Conservation (phyloP, 2,113 vertebrate genomes). For the Hippolais icterina region DNA sequence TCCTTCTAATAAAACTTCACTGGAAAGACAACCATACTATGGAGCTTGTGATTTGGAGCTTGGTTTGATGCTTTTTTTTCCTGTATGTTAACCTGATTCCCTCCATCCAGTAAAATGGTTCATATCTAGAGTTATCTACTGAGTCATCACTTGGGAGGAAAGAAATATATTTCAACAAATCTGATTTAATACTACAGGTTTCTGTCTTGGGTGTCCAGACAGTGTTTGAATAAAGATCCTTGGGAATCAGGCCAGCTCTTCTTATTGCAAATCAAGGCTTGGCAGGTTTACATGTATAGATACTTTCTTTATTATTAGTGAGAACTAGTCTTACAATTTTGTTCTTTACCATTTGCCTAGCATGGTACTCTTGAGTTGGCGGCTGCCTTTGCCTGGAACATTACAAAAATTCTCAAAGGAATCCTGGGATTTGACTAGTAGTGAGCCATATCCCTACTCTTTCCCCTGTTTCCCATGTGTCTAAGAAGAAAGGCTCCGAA, state of each 20-base stretch:
- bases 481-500: not conserved
- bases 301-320: not conserved
- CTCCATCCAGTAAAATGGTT: not conserved
- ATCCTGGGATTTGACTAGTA: not conserved
- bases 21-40: not conserved
- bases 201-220: not conserved
- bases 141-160: not conserved
- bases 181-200: not conserved
- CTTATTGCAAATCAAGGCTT: not conserved
- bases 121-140: not conserved
- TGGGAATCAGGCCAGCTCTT: not conserved
- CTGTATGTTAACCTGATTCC: not conserved
- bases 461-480: not conserved
- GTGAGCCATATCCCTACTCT: not conserved
- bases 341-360: not conserved
- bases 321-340: not conserved
- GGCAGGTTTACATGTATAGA: not conserved
- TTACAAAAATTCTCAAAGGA: not conserved
- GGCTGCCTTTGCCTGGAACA: not conserved
- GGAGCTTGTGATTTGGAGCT: not conserved
- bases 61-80: not conserved
- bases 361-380: fast-evolving
- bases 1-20: not conserved
- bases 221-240: not conserved
- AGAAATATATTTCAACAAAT: not conserved